Base-by-base conservation (phyloP, 2,113 vertebrate species). In the Bubo bubo region DNA sequence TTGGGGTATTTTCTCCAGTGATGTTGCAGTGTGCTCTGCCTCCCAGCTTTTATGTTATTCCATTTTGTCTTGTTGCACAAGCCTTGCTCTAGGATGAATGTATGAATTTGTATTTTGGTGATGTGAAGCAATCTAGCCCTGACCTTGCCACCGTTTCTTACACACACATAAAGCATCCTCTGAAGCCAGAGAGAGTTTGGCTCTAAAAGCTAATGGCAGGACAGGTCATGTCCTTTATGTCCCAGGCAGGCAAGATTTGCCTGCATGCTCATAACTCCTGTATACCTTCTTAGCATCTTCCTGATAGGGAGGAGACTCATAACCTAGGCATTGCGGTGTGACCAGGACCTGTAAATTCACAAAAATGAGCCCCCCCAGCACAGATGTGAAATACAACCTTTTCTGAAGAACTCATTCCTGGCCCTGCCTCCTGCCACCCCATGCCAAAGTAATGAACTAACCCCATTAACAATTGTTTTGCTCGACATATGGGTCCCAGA, bases 401-500 rank as follows among this genome's bases (percentile, higher is more conserved):
- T 68, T 72, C 64, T 77, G 43, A 79, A 64, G 93, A 94, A 24
- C 45, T 35, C 49, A 1, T 32, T 92, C 50, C 80, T 77, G 80
- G 41, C 68, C 45, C 59, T 80, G 93, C 58, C 86, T 90, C 49
- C 79, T 43, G 59, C 82, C 5, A 4, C 67, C 56, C 94, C 43
- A 28, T 72, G 39, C 92, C 81, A 45, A 93, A 94, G 73, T 7
- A 37, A 45, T 73, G 92, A 95, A 77, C 63, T 59, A 86, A 92
- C 35, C 32, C 73, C 45, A 66, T 49, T 91, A 91, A 17, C 84
- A 90, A 96, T 91, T 94, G 90, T 96, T 93, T 79, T 72, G 23
- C 41, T 91, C 15, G 3, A 73, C 94, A 94, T 95, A 64, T 93
- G 95, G 70, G 89, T 70, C 91, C 91, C 95, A 96, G 84, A 91